Base-by-base conservation (phyloP, 2,113 vertebrate species). In the Lepidothrix coronata region DNA sequence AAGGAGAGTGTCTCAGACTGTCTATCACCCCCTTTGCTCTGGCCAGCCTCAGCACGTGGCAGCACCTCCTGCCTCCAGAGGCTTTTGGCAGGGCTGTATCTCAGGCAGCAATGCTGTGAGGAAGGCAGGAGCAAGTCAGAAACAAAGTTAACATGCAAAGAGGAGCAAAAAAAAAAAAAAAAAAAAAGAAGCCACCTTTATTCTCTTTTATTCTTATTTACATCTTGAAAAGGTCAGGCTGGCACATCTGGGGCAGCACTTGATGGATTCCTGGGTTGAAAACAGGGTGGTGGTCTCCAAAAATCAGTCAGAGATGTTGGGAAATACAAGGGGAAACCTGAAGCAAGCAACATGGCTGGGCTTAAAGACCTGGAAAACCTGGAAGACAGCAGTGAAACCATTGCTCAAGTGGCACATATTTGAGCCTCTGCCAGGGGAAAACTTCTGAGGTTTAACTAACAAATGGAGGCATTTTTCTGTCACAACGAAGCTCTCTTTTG, bases 391-490 rank as follows among this genome's bases (percentile, higher is more conserved):
- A 88, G 14, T 12, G 18, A 95, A 93, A 93, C 67, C 39, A 18
- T 85, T 0, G 5, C 21, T 95, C 49, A 78, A 41, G 6, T 41
- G 63, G 77, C 76, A 95, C 48, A 51, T 93, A 94, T 37, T 92
- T 96, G 94, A 97, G 52, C 79, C 54, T 39, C 44, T 91, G 77
- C 91, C 93, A 97, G 82, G 33, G 48, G 65, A 57, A 85, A 96
- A 77, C 59, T 95, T 91, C 91, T 72, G 91, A 62, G 88, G 51
- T 93, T 71, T 91, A 91, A 31, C 85, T 71, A 68, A 80, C 41
- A 95, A 93, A 86, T 2, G 6, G 41, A 71, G 67, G 33, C 80
- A 88, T 96, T 95, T 92, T 84, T 91, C 81, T 86, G 63, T 68
- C 71, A 93, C 73, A 88, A 91, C 95, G 82, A 27, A 89, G 55